Evolutionary conservation across 2,888 invertebrate genomes (phyloP), one percentile per base, ranked within the genome.

Genomic region (Eugnorisma glareosa): DNA sequence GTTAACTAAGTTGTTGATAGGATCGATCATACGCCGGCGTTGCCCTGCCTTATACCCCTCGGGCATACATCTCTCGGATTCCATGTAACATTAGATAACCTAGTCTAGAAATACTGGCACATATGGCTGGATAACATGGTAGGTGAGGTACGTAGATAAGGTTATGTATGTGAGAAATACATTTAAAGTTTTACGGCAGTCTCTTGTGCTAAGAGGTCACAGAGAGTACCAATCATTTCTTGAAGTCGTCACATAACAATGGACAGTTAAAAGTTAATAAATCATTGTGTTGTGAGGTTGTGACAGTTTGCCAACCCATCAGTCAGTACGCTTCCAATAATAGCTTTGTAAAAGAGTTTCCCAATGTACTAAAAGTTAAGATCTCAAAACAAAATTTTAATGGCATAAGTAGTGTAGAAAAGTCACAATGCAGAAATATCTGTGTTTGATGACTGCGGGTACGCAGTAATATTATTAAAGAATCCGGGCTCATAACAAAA

Each of bases 1-100:
- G 78, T 82, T 81, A 83, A 82, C 85, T 81, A 81, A 82, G 79
- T 85, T 83, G 83, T 79, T 79, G 73, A 86, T 75, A 73, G 82
- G 77, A 88, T 88, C 86, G 87, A 86, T 87, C 88, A 88, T 84
- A 66, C 59, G 73, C 61, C 75, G 81, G 70, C 83, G 75, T 61
- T 77, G 75, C 74, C 77, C 68, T 75, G 79, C 81, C 82, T 79
- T 80, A 79, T 73, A 70, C 80, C 88, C 81, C 86, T 83, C 66
- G 85, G 88, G 88, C 80, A 85, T 80, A 88, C 85, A 73, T 85
- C 86, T 83, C 76, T 81, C 81, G 81, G 79, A 84, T 83, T 76
- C 77, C 57, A 74, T 67, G 67, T 78, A 59, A 82, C 86, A 73
- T 81, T 51, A 82, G 87, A 77, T 82, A 61, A 73, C 63, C 68